Evolutionary conservation across 2,888 invertebrate genomes (phyloP), one percentile per base, ranked within the genome.

Genomic region (Epicampocera succincta): DNA sequence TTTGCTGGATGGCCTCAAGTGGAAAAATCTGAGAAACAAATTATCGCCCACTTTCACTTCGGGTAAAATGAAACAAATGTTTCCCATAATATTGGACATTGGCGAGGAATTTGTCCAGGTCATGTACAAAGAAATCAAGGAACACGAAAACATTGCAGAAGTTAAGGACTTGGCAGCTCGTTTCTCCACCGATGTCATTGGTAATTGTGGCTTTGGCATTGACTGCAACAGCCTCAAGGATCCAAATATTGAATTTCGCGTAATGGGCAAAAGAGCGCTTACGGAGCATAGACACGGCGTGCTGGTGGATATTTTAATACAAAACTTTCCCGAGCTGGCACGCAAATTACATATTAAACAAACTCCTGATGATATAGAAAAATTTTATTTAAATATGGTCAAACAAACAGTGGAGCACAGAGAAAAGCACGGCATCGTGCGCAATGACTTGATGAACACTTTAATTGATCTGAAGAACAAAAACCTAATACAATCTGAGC

Each of bases 381-480:
- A 90, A 3, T 93, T 93, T 84, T 93, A 93, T 40, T 80, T 87
- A 78, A 65, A 82, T 1, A 72, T 88, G 19, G 86, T 89, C 0
- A 84, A 78, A 19, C 86, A 87, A 25, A 87, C 85, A 0, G 85
- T 89, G 0, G 81, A 73, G 0, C 75, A 86, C 60, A 76, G 89
- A 0, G 83, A 86, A 4, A 19, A 84, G 69, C 88, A 90, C 54
- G 87, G 92, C 3, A 85, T 93, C 0, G 87, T 86, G 0, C 87
- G 93, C 40, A 92, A 93, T 72, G 94, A 94, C 87, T 93, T 94
- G 74, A 88, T 94, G 84, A 92, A 93, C 80, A 86, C 93, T 25
- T 84, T 94, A 44, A 91, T 93, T 29, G 91, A 92, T 52, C 83
- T 93, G 56, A 92, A 92, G 81, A 91, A 91, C 84, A 90, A 91